Evolutionary conservation across 2,888 invertebrate species (phyloP), one percentile per base, ranked within the genome.

Genomic region (Lasioglossum leucozonium): DNA sequence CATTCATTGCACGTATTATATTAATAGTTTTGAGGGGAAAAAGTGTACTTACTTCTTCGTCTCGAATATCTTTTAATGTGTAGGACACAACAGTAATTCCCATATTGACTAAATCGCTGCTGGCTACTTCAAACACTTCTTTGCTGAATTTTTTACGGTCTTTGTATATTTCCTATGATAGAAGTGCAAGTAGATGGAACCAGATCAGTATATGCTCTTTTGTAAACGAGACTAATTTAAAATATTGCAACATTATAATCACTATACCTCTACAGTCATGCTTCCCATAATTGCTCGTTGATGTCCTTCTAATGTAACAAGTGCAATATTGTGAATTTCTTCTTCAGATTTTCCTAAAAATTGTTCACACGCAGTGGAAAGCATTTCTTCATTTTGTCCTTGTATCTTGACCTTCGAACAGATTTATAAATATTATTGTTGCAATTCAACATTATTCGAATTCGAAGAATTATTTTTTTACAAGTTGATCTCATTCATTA

Each of bases 201-300:
- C 1, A 42, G 47, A 40, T 80, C 51, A 72, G 75, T 65, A 16
- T 42, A 16, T 69, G 6, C 18, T 40, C 10, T 73, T 5, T 18
- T 13, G 2, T 22, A 65, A 30, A 11, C n/a, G 0, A 16, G 11
- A 44, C 5, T 4, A 73, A 26, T 44, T n/a, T 6, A 34, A 62
- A 42, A 0, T 8, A 47, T 73, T n/a, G 18, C 10, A 42, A 82
- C 18, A 8, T 22, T 42, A 34, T 42, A n/a, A 30, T 83, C 22
- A 40, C 34, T 67, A 72, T 94, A 96, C 96, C 95, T 99, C 99
- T 5, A 99, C 98, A 0, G 98, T 99, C 99, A 99, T 99, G 87
- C 98, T 98, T 47, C 99, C 99, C 99, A 99, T 99, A 88, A 99
- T 99, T 89, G 99, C 99, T 88, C 99, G 96, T 95, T 99, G 99